Base-by-base conservation (phyloP, 2,113 vertebrate species). In the Prolemur simus region DNA sequence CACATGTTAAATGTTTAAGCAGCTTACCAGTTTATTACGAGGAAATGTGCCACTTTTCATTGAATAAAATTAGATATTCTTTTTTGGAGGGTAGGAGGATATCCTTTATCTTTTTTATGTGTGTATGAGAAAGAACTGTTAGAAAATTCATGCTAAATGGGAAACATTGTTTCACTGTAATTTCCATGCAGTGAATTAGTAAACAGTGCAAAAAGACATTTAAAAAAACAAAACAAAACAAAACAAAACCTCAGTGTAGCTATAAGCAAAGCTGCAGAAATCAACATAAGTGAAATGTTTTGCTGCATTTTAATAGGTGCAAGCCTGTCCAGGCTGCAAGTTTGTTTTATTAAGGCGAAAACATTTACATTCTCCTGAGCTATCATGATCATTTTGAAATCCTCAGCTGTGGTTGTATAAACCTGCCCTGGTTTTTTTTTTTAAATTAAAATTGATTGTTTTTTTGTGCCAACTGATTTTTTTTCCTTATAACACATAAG, bases 1-100 rank as follows among this genome's bases (percentile, higher is more conserved):
- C 95, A 92, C 34, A 71, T 95, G 92, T 91, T 96, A 74, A 73
- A 73, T 77, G n/a, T 81, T 81, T 85, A 90, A 96, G 85, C 52
- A 84, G 10, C 86, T 90, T 91, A 54, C 15, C 34, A 37, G 21
- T 90, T 71, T 58, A 54, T 87, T 78, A 63, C 0, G 15, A 78
- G 25, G 85, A 29, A 86, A 77, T 83, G 64, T 89, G 49, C 87
- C 78, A 84, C 58, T 37, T 91, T 85, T 69, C 45, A 54, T 84
- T 83, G 58, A 73, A 39, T 80, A 39, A 76, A 92, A 34, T 54
- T 42, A 78, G 15, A 74, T 14, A 49, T 58, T 58, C 27, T 49
- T 32, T 93, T 81, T 39, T 18, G 29, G 20, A 15, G 5, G n/a
- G 2, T 52, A 85, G n/a, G 39, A 78, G 69, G 42, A 63, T 37